Percentiles rank a stretch among this genome's conserved stretches.
phyloP scores from a whole-genome alignment of 2,113 vertebrate genomes.

The Pygoscelis antarcticus region DNA sequence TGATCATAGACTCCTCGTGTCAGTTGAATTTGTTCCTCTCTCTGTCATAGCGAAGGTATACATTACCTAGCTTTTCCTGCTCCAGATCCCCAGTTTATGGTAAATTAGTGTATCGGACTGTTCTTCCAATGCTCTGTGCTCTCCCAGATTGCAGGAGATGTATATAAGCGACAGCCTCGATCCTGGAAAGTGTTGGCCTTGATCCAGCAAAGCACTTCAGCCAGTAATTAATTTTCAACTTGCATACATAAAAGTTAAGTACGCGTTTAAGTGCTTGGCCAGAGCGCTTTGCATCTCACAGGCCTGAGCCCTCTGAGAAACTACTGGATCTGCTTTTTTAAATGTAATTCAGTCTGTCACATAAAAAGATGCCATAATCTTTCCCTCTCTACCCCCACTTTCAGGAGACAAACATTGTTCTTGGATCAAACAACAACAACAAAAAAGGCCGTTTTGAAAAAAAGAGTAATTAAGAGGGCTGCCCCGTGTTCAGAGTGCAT shows the following conservation, averaged over 20 bases:
- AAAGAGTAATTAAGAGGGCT: constrained; percentile 30
- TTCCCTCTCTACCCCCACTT: constrained; percentile 17
- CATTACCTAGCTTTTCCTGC: neutral
- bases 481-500: neutral
- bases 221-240: constrained; percentile 54
- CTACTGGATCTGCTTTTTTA: constrained; percentile 11
- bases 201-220: constrained; percentile 59
- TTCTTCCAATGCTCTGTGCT: neutral
- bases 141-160: neutral
- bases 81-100: neutral
- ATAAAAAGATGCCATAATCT: constrained; percentile 34
- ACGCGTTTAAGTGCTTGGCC: constrained; percentile 18
- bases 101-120: neutral
- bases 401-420: constrained; percentile 42
- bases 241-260: constrained; percentile 57
- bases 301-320: constrained; percentile 18
- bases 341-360: constrained; percentile 16
- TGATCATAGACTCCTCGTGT: neutral
- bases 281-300: neutral
- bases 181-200: constrained; percentile 27
- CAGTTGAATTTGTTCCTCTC: constrained; percentile 12
- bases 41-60: neutral
- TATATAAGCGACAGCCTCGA: neutral
- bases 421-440: neutral
- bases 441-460: neutral